Conservation (phyloP, 2,888 invertebrate genomes). For the Helobdella robusta region DNA sequence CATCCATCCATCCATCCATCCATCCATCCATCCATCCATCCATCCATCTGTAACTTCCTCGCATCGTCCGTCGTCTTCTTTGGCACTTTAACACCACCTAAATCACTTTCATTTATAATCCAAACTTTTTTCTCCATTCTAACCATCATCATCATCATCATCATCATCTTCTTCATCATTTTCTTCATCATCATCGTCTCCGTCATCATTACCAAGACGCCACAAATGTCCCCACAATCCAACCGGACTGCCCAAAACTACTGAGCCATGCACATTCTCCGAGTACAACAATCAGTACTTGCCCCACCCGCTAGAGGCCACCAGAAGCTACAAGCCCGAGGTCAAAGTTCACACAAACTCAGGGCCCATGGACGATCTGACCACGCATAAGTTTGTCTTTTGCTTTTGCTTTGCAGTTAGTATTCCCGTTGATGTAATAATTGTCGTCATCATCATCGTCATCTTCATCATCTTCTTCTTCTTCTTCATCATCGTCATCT, state of each 20-base stretch:
- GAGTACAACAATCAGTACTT: constrained; percentile 44
- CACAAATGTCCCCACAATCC: constrained; percentile 45
- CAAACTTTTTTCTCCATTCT: too few relatives aligned
- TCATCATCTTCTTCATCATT: too few relatives aligned
- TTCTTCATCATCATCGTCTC: too few relatives aligned
- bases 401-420: too few relatives aligned
- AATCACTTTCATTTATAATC: too few relatives aligned
- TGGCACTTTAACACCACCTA: too few relatives aligned
- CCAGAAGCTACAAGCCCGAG: constrained; percentile 42
- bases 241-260: constrained; percentile 31
- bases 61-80: too few relatives aligned
- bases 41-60: too few relatives aligned
- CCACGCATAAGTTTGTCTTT: constrained; percentile 43
- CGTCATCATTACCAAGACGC: constrained; percentile 38
- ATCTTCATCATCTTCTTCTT: not conserved
- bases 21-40: too few relatives aligned
- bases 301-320: constrained; percentile 38
- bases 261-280: constrained; percentile 40
- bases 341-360: constrained; percentile 37
- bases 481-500: not conserved
- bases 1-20: too few relatives aligned
- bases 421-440: too few relatives aligned
- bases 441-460: not conserved
- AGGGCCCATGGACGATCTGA: constrained; percentile 39
- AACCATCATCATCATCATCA: too few relatives aligned